phyloP scores from a whole-genome alignment of 2,888 invertebrate species.

The Yponomeuta plumbellus region DNA sequence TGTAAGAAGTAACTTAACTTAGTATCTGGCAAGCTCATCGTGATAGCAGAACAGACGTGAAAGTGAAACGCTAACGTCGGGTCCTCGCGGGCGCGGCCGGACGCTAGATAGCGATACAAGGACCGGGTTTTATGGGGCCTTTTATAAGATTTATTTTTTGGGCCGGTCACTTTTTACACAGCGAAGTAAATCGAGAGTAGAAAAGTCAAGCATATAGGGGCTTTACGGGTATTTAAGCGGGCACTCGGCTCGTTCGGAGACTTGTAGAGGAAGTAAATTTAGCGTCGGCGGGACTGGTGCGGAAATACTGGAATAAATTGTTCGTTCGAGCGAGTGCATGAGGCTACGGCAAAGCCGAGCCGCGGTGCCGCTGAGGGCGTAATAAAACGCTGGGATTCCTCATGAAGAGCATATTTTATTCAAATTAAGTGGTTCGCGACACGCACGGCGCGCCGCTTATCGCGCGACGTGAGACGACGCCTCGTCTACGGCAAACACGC shows the following conservation, averaged over 20 bases:
- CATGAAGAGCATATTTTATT: constrained; percentile 9
- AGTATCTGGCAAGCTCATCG: neutral
- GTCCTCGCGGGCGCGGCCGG: neutral
- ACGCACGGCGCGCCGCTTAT: constrained; percentile 4
- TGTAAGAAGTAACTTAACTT: too few relatives aligned
- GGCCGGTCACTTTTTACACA: constrained; percentile 1
- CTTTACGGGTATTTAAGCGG: neutral
- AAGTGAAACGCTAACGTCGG: neutral
- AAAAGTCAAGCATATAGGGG: neutral
- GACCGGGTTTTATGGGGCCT: constrained; percentile 6
- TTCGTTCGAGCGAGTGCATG: neutral
- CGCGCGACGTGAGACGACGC: neutral
- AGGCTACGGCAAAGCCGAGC: neutral
- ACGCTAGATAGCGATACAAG: neutral
- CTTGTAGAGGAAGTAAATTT: neutral
- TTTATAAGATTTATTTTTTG: constrained; percentile 11
- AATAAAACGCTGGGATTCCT: neutral
- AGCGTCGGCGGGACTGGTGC: neutral
- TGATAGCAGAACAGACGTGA: neutral
- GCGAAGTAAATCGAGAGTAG: neutral
- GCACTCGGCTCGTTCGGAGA: neutral
- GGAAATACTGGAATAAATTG: neutral
- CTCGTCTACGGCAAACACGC: neutral
- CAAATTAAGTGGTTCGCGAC: neutral
- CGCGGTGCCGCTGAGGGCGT: neutral